These are phyloP conservation scores for Romanogobio albipinnatus DNA, from an alignment of 2,113 vertebrate genomes.

Conservation along the genomic window DNA sequence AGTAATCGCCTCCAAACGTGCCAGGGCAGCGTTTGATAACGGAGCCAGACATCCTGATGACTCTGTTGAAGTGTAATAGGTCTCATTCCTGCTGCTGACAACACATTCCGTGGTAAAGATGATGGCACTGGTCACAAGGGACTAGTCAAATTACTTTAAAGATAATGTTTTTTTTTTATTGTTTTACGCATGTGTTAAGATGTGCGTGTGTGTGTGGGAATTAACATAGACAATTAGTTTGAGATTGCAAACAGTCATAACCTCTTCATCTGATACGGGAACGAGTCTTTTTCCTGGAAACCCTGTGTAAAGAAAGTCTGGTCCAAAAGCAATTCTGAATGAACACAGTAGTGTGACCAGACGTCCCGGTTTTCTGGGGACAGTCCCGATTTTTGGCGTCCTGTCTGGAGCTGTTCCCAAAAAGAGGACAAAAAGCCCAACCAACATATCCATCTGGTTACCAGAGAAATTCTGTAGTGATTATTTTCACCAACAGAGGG, in stretches of 20 bases:
- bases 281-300: neutral
- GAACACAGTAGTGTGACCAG: neutral
- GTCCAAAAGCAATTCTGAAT: neutral
- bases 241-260: neutral
- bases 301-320: too few species aligned
- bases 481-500: too few species aligned
- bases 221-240: too few species aligned
- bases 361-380: too few species aligned
- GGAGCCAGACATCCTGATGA: slow-evolving; percentile 5
- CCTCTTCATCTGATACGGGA: neutral
- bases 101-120: neutral
- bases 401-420: too few species aligned
- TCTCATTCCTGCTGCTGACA: neutral
- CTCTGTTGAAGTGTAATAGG: neutral
- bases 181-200: too few species aligned
- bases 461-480: too few species aligned
- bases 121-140: neutral
- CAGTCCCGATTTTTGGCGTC: too few species aligned
- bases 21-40: neutral
- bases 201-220: too few species aligned
- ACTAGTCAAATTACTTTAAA: neutral
- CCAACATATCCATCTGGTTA: too few species aligned
- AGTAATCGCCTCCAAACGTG: neutral
- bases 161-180: too few species aligned
- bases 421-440: too few species aligned